These are phyloP conservation scores for Hydrotaea diabolus DNA, from an alignment of 2,888 invertebrate genomes.

Conservation along the genomic window DNA sequence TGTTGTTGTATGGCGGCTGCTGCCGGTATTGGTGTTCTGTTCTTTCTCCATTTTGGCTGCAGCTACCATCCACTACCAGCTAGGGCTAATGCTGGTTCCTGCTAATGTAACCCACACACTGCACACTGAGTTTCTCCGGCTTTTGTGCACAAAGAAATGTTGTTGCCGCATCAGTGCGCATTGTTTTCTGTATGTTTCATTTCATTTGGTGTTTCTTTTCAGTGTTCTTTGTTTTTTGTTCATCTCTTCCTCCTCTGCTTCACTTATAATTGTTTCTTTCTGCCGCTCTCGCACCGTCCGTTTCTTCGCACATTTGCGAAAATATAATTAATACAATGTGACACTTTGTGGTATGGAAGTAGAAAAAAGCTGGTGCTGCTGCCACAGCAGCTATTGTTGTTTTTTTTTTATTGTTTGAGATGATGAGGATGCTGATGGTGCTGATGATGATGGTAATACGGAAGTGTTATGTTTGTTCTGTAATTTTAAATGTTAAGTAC, in stretches of 20 bases:
- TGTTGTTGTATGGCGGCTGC: background rate
- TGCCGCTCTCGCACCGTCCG: background rate
- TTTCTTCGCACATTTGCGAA: slow-evolving; percentile 37
- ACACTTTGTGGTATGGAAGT: slow-evolving; percentile 64
- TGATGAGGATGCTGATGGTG: slow-evolving; percentile 10
- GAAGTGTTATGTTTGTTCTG: slow-evolving; percentile 60
- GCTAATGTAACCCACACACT: slow-evolving; percentile 35
- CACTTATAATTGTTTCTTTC: slow-evolving; percentile 47
- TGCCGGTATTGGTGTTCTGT: background rate
- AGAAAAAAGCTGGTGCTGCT: background rate
- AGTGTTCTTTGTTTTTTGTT: slow-evolving; percentile 29
- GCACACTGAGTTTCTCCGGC: slow-evolving; percentile 2
- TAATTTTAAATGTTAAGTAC: slow-evolving; percentile 61
- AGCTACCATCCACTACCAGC: background rate
- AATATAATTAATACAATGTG: slow-evolving; percentile 68
- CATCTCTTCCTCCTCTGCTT: no score
- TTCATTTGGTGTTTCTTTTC: slow-evolving; percentile 37
- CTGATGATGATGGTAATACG: slow-evolving; percentile 61
- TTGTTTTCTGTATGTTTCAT: slow-evolving; percentile 14
- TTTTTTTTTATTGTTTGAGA: slow-evolving; percentile 46
- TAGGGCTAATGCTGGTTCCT: background rate
- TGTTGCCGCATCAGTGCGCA: slow-evolving; percentile 27
- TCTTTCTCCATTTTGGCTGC: slow-evolving; percentile 31
- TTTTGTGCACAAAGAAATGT: slow-evolving; percentile 32
- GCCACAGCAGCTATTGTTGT: slow-evolving; percentile 42